Evolutionary conservation across 1,140 invertebrate genomes (phyloP), one percentile per base, ranked within the genome.

Genomic region (Hirudo medicinalis): DNA sequence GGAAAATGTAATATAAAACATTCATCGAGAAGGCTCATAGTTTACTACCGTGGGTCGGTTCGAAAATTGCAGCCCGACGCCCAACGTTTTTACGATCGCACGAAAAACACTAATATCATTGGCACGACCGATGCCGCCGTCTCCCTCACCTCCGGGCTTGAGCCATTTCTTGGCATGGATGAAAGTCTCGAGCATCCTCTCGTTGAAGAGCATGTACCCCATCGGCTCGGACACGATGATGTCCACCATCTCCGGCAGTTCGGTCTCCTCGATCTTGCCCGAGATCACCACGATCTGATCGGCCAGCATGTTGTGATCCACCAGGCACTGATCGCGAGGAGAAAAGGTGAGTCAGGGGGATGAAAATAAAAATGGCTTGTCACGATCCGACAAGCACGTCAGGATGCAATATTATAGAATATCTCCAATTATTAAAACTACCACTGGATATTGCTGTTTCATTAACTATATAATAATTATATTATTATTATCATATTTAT

Each of bases 151-250:
- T 80, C 88, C 88, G 66, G 91, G 89, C 83, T 89, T 89, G 19
- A 99, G 85, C 91, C 94, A 99, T 79, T 98, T 98, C 79, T 97
- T 95, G 3, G 95, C 94, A 84, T 98, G 94, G 63, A 99, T 83
- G 84, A 95, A 99, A 11, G 93, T 97, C 84, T 99, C 96, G 73
- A 99, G 84, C 96, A 99, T 99, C 76, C 96, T 86, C 83, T 99
- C 96, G 83, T 99, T 99, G 79, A 96, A 97, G 20, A 99, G 83
- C 95, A 99, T 99, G 78, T 99, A 99, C 32, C 96, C 96, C 95
- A 99, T 98, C 0, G 96, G 96, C 83, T 99, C 96, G 15, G 93
- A 97, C 73, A 99, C 93, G 77, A 99, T 97, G 43, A 96, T 88
- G 83, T 99, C 94, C 17, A 98, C 94, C 76, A 86, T 87, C 82